phyloP scores from a whole-genome alignment of 2,797 vertebrate genomes.

The Sternarchorhynchus goeldii region DNA sequence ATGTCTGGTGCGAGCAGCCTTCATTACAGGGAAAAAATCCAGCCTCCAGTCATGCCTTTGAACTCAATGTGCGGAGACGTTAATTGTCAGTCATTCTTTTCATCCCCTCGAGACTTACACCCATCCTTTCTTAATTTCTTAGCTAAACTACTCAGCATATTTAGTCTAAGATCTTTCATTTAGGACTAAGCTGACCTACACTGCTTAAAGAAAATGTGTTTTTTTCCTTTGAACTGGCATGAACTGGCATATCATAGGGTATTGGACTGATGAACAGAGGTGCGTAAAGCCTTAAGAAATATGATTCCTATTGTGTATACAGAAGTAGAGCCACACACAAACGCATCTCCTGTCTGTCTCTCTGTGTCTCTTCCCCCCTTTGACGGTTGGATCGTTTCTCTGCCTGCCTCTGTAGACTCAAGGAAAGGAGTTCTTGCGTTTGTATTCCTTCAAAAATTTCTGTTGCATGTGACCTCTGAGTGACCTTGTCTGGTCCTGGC shows the following conservation, averaged over 20 bases:
- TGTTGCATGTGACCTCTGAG: conserved; percentile 7
- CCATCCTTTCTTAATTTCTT: conserved; percentile 58
- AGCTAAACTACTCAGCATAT: conserved; percentile 50
- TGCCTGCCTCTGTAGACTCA: conserved; percentile 17
- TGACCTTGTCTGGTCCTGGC: conserved; percentile 30
- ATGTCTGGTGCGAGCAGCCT: conserved; percentile 48
- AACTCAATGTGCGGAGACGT: conserved; percentile 65
- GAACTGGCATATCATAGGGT: conserved; percentile 9
- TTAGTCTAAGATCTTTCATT: conserved; percentile 68
- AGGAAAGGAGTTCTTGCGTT: conserved; percentile 28
- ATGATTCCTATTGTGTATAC: conserved; percentile 14
- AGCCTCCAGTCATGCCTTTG: conserved; percentile 58
- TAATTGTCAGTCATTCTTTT: conserved; percentile 68
- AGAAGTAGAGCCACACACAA: conserved; percentile 2
- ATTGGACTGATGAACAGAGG: conserved; percentile 41
- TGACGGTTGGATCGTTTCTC: conserved; percentile 22
- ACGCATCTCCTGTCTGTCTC: neutral
- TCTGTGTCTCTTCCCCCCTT: conserved; percentile 1
- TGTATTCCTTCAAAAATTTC: conserved; percentile 44
- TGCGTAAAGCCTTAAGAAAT: conserved; percentile 31
- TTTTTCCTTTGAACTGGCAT: conserved; percentile 27
- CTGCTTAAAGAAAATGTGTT: conserved; percentile 21
- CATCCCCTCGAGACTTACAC: conserved; percentile 59
- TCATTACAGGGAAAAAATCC: conserved; percentile 58
- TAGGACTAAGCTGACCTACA: conserved; percentile 52